Base-by-base conservation (phyloP, 2,888 invertebrate genomes). In the Alloplasta piceator region DNA sequence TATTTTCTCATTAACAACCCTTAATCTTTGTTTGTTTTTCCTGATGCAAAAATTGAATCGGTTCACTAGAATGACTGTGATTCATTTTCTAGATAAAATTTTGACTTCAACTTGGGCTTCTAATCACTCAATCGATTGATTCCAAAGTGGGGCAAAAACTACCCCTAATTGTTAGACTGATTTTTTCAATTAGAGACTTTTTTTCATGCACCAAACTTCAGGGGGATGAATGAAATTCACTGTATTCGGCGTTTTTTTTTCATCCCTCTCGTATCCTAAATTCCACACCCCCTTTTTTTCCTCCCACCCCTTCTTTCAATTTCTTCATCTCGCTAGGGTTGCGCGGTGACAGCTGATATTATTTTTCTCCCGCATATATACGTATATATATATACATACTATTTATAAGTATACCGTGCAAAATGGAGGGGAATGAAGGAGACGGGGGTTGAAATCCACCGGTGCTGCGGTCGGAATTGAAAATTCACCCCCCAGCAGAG, bases 381-480 rank as follows among this genome's bases (percentile, higher is more conserved):
- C 26, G 3, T 6, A 12, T 52, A 52, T 72, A 72, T 52, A 61
- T 60, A 26, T 26, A 26, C 3, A 12, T 12, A 12, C 48, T 26
- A 48, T 38, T 38, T 52, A 26, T 72, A 26, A 7, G 52, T 5
- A 14, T 52, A 52, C 2, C 4, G 52, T 52, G 14, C 1, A 52
- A 52, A 66, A 74, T n/a, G 50, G 41, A 46, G 46, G 55, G 48
- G 16, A 14, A n/a, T 16, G 38, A 60, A 52, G 7, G 1, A 38
- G 38, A 43, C 16, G 6, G 41, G 6, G 41, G 9, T 12, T n/a
- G 55, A 43, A 61, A 71, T 61, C 61, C 56, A 16, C 56, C 38
- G 58, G 70, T 70, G 78, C 61, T 71, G 81, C 50, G 81, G 81
- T 81, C 61, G 78, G 74, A 78, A 81, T 81, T 81, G 81, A 75